phyloP scores from a whole-genome alignment of 2,888 invertebrate genomes.

The Terebella lapidaria region DNA sequence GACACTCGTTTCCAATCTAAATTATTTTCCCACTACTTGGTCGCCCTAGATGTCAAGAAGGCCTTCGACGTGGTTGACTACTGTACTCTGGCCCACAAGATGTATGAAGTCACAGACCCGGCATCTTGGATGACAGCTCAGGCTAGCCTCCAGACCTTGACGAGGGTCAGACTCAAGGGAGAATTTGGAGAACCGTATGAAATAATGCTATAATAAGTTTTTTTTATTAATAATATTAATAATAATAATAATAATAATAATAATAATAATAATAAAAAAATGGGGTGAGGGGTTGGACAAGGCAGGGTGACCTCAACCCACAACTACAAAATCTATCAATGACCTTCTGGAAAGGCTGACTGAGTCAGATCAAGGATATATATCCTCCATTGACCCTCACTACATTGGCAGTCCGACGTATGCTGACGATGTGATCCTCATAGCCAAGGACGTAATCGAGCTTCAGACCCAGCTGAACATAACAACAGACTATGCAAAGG shows the following conservation, averaged over 20 bases:
- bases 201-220: no score
- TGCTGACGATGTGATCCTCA: no score
- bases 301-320: no score
- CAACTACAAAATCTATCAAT: not conserved
- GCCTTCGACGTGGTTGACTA: no score
- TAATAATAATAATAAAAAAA: no score
- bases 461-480: no score
- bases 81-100: not conserved
- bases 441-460: no score
- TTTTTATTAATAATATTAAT: no score
- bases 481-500: no score
- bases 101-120: not conserved
- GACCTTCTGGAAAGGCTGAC: not conserved
- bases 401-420: not conserved
- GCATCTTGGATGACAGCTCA: not conserved
- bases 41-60: not conserved
- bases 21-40: not conserved
- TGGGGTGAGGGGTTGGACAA: not conserved
- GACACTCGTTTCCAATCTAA: not conserved
- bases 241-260: no score
- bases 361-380: not conserved
- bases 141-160: not conserved
- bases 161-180: not conserved
- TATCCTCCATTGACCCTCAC: not conserved
- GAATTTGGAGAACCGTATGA: not conserved